phyloP scores from a whole-genome alignment of 2,797 vertebrate genomes.

The Esox lucius region DNA sequence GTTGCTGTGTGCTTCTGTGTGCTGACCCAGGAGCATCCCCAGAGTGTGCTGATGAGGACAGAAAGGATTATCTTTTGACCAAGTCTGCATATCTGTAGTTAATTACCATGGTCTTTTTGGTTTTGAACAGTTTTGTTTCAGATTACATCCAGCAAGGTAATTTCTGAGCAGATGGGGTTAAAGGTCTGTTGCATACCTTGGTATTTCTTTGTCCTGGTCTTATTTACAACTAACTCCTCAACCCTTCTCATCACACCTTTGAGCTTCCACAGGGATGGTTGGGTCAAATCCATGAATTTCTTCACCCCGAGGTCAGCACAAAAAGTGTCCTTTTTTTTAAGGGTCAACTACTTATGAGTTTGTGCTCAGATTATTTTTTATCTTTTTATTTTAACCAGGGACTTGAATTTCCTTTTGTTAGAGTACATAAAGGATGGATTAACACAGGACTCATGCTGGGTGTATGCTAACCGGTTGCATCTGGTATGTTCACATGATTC shows the following conservation, averaged over 20 bases:
- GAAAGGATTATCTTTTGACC: constrained; percentile 34
- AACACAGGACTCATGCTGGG: constrained; percentile 64
- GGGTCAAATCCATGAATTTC: constrained; percentile 57
- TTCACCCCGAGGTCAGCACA: constrained; percentile 51
- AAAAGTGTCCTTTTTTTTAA: constrained; percentile 63
- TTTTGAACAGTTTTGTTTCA: too few relatives aligned
- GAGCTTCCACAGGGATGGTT: constrained; percentile 41
- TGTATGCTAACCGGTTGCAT: constrained; percentile 66
- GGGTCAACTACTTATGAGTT: constrained; percentile 69
- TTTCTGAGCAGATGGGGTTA: too few relatives aligned
- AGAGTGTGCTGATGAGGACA: constrained; percentile 14
- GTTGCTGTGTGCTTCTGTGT: not conserved
- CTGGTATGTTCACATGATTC: constrained; percentile 65
- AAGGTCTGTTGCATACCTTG: too few relatives aligned
- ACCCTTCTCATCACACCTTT: constrained; percentile 55
- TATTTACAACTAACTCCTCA: constrained; percentile 29
- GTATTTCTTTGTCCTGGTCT: constrained; percentile 54
- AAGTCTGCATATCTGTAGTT: too few relatives aligned
- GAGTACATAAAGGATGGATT: constrained; percentile 65
- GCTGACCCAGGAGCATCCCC: constrained; percentile 11
- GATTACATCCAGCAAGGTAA: too few relatives aligned
- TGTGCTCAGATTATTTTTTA: too few relatives aligned
- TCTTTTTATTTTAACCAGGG: constrained; percentile 60
- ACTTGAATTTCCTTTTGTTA: constrained; percentile 73
- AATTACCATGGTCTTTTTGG: constrained; percentile 11